Evolutionary conservation across 2,797 vertebrate species (phyloP).

Genomic region (Botia almorhae): DNA sequence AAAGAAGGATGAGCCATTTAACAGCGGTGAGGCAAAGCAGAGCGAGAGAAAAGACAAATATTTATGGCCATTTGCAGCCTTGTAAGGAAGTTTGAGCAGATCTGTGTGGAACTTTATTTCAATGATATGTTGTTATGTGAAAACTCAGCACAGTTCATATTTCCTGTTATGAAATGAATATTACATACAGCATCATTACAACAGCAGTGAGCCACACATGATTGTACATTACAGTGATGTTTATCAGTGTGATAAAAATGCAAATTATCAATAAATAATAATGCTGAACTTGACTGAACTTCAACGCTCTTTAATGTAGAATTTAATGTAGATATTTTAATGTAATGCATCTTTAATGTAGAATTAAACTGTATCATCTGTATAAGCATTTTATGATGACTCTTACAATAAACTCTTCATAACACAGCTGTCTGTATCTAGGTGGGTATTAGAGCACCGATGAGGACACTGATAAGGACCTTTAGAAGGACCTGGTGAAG

Average conservation of each 20-base stretch:
- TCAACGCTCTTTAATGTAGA: no score
- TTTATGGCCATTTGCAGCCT: conserved; percentile 49
- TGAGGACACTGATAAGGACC: no score
- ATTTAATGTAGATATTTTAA: no score
- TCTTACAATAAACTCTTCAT: conserved; percentile 56
- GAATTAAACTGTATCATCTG: not conserved
- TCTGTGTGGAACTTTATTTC: not conserved
- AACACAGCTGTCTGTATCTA: no score
- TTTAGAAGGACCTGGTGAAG: not conserved
- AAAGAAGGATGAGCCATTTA: not conserved
- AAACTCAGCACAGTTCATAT: not conserved
- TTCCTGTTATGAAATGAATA: not conserved
- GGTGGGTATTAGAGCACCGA: no score
- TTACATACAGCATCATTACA: not conserved
- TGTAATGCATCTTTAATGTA: not conserved
- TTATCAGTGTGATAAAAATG: not conserved
- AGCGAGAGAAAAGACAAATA: not conserved
- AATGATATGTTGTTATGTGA: no score
- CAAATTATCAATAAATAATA: not conserved
- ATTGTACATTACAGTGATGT: not conserved
- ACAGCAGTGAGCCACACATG: not conserved
- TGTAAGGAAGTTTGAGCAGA: conserved; percentile 63
- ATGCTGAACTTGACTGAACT: no score
- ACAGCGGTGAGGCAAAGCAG: not conserved
- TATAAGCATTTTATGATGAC: not conserved